Evolutionary conservation across 2,888 invertebrate species (phyloP), one percentile per base, ranked within the genome.

Genomic region (Conus canariensis): DNA sequence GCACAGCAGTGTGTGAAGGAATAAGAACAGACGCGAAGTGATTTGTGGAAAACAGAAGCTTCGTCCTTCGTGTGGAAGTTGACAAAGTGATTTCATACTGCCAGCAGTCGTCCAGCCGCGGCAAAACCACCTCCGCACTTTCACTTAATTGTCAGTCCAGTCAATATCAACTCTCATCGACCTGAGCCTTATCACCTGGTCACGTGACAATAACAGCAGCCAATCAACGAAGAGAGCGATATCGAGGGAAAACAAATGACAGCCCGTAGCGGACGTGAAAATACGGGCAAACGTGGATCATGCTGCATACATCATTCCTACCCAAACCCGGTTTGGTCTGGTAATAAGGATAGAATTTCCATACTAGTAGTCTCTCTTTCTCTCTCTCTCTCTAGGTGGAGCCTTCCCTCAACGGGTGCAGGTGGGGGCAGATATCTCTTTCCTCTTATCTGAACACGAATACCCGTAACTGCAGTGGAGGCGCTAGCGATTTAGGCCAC

Each of bases 141-240:
- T 82, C 82, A 19, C 82, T 30, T 30, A 77, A 77, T 77, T 77
- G 77, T 82, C 82, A 8, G n/a, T 82, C 82, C 8, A 12, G 56
- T 56, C 82, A 9, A 58, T 83, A 83, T 83, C 82, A 83, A 22
- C 82, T 22, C 82, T 56, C 56, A 83, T 83, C 82, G 82, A 83
- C 82, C 82, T 12, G 58, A 8, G 74, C 58, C 22, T 83, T 83
- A 83, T 83, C 82, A 58, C 19, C 56, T 9, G 56, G 8, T 83
- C 82, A 83, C 82, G 82, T 83, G 82, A 83, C 82, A 2, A 10
- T 14, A 12, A 16, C 56, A 1, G 19, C 58, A 83, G 58, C 82
- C 82, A 83, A 83, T 83, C 82, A 83, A 56, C 82, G 82, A 56
- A 19, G 58, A 83, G 82, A 83, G 19, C 82, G 82, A 58, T 83